Base-by-base conservation (phyloP, 2,113 vertebrate genomes). In the Saccopteryx bilineata region DNA sequence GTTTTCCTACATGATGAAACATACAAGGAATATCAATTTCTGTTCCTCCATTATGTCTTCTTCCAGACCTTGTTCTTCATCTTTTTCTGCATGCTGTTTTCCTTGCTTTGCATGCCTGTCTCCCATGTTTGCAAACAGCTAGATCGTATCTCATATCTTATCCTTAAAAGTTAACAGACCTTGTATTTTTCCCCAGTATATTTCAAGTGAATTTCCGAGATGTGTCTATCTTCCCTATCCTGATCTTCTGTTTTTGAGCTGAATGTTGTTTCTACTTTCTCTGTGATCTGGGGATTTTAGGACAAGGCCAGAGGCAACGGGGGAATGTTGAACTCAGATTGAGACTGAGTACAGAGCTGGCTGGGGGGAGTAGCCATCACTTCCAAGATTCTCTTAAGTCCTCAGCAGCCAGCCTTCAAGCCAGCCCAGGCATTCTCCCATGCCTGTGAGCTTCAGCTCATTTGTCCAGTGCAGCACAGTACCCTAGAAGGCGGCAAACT, bases 161-260 rank as follows among this genome's bases (percentile, higher is more conserved):
- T 78, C 56, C 69, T 79, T 88, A 58, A 50, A 94, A 39, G 65
- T 84, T 39, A 84, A 87, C 61, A 81, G 33, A 87, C 31, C 10
- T 82, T 50, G 50, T 74, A 54, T 93, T 89, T 89, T 93, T 65
- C 33, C 48, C 80, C 52, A 52, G 68, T 52, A 69, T 21, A 46
- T 39, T 15, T 5, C 50, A 33, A 31, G 13, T 75, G 19, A 76
- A 87, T 56, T 82, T 68, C 65, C 17, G 61, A 81, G 54, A 48
- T 15, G 5, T 23, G 52, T 60, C 46, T 15, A 9, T 65, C 71
- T 92, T 79, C 71, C 24, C 71, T 56, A 15, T 31, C 56, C 13
- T 28, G 54, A 76, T n/a, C 80, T 79, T 69, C 39, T 23, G 58
- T 87, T 76, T 94, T 23, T 54, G 92, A 69, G 15, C n/a, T 80